Evolutionary conservation across 2,888 invertebrate genomes (phyloP).

Genomic region (Pilophorus perplexus): DNA sequence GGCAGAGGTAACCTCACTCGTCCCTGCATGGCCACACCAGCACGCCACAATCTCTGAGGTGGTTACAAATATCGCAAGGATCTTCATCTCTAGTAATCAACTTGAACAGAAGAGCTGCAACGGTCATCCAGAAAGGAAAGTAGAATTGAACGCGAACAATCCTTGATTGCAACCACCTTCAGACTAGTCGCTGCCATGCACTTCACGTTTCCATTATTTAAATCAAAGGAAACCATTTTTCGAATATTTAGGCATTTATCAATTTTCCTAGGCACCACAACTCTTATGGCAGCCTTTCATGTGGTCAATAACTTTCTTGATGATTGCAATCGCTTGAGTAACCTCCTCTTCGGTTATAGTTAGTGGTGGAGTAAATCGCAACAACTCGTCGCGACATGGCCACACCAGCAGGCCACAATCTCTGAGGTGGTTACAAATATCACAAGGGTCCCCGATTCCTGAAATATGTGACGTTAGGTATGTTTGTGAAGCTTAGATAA

Average conservation of each 20-base stretch:
- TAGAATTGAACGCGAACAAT: too few species aligned
- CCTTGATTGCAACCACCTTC: too few species aligned
- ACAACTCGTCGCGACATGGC: constrained; percentile 42
- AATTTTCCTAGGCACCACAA: too few species aligned
- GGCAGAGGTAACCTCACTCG: constrained; percentile 40
- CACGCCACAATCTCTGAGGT: constrained; percentile 41
- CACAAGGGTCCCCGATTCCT: constrained; percentile 45
- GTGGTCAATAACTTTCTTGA: constrained; percentile 45
- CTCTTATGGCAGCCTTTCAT: constrained; percentile 45
- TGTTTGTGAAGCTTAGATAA: too few species aligned
- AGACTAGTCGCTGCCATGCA: too few species aligned
- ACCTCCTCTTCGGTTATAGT: constrained; percentile 44
- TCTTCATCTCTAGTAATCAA: constrained; percentile 40
- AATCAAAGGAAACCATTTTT: too few species aligned
- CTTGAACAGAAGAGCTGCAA: too few species aligned
- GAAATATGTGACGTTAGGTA: too few species aligned
- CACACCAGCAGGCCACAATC: constrained; percentile 45
- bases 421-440: constrained; percentile 42
- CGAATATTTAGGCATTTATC: too few species aligned
- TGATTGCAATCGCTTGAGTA: constrained; percentile 44
- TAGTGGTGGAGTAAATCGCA: constrained; percentile 43
- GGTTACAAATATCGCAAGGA: constrained; percentile 41
- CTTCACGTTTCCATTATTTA: too few species aligned
- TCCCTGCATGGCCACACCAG: constrained; percentile 42
- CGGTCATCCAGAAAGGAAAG: too few species aligned